Base-by-base conservation (phyloP, 2,797 vertebrate species). In the Nannoperca obscura region DNA sequence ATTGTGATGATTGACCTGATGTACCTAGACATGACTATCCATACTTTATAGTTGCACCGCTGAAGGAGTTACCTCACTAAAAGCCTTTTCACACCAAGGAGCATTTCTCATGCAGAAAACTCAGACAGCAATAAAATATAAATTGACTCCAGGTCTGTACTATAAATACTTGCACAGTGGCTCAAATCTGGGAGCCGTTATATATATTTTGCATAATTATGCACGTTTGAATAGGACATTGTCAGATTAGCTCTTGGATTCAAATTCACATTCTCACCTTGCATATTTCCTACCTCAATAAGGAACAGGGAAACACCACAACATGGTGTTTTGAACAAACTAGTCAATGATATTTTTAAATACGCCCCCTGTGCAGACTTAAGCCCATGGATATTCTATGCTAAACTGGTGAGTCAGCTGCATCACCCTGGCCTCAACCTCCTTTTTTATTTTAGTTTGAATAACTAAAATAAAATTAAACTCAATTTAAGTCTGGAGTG, bases 271-370 rank as follows among this genome's bases (percentile, higher is more conserved):
- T 76, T 73, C 42, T 71, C 1, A 34, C 15, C 27, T 19, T 49
- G n/a, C 30, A n/a, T 54, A 36, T 83, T 72, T 65, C 10, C 34
- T 14, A 14, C 32, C 42, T 71, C 47, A 49, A 22, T 61, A 22
- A 67, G 20, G 44, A 82, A 40, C 34, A 72, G 40, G 70, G 55
- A 81, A 77, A 83, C 69, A 81, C 63, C 73, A 80, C 34, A 64
- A 30, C 59, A 64, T 15, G 10, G 15, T 76, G 22, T 85, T 89
- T 78, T 82, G 49, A 88, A 63, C 69, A 72, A 77, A 87, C 32
- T 63, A 72, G 72, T 74, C 52, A 44, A 27, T 77, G 61, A 81
- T 89, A 83, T 89, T 88, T 90, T 86, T 81, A 71, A 85, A 89
- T 79, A 73, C 80, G 66, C 52, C 58, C 59, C 50, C 78, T 78